phyloP scores from a whole-genome alignment of 2,888 invertebrate genomes.

The Horisme vitalbata region DNA sequence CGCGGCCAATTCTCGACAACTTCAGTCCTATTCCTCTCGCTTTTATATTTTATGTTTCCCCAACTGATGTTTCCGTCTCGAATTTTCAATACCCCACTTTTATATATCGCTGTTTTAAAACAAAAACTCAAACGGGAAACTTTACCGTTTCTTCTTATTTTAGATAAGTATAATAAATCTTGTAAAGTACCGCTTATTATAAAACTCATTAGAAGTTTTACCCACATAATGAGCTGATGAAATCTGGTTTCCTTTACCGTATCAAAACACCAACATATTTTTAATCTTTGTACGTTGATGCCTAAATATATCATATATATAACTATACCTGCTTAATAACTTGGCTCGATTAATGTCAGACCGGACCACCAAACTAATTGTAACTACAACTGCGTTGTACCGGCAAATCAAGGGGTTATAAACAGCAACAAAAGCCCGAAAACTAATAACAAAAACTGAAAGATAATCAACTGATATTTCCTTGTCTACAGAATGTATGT shows the following conservation, averaged over 20 bases:
- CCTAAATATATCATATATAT: too few relatives aligned
- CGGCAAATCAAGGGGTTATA: too few relatives aligned
- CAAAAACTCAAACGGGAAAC: slow-evolving; percentile 48
- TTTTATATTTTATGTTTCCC: slow-evolving; percentile 43
- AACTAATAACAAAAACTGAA: not conserved
- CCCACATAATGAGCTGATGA: slow-evolving; percentile 25
- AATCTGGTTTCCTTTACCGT: slow-evolving; percentile 17
- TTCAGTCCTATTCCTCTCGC: slow-evolving; percentile 50
- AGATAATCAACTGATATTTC: not conserved
- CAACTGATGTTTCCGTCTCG: slow-evolving; percentile 48
- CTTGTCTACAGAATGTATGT: slow-evolving; percentile 3
- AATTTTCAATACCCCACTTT: slow-evolving; percentile 55
- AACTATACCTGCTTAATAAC: too few relatives aligned
- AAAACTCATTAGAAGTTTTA: slow-evolving; percentile 35
- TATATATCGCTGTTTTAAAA: slow-evolving; percentile 53
- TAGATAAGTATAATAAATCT: slow-evolving; percentile 47
- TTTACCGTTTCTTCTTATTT: slow-evolving; percentile 43
- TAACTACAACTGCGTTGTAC: too few relatives aligned
- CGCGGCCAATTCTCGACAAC: slow-evolving; percentile 46
- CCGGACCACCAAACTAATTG: too few relatives aligned
- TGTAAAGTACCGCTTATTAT: slow-evolving; percentile 36
- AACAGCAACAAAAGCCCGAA: too few relatives aligned
- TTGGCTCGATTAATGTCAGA: too few relatives aligned
- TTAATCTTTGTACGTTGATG: too few relatives aligned
- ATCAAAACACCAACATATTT: slow-evolving; percentile 3